Percentiles rank a stretch among this genome's conserved stretches.
These are phyloP conservation scores for Oreocharis arfaki DNA, from an alignment of 2,113 vertebrate species.

Conservation along the genomic window DNA sequence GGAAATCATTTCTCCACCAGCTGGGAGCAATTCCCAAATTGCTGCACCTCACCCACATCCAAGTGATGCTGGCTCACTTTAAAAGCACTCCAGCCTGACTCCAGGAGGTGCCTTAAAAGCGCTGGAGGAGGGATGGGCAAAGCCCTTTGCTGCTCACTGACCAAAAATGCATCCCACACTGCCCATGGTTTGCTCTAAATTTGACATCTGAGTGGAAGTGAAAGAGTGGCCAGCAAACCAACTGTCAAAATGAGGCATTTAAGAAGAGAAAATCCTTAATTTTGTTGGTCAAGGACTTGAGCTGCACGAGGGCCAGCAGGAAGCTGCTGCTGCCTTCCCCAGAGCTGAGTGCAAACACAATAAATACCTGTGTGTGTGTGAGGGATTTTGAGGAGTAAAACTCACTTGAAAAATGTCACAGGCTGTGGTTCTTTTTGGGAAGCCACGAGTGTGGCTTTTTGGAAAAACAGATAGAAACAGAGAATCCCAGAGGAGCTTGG, in stretches of 20 bases:
- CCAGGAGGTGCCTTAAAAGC: neutral
- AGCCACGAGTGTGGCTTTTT: neutral
- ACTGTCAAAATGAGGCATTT: neutral
- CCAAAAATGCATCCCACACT: neutral
- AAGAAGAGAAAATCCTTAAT: neutral
- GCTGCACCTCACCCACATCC: conserved; percentile 24
- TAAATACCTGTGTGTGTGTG: neutral
- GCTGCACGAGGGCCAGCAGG: neutral
- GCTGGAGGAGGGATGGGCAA: neutral
- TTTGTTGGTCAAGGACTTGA: neutral
- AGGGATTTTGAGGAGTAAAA: neutral
- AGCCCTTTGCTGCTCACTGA: neutral
- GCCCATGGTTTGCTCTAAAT: neutral
- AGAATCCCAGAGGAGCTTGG: neutral
- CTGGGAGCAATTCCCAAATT: conserved; percentile 51
- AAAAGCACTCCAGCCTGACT: neutral
- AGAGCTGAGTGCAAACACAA: neutral
- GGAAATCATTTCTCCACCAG: conserved; percentile 21
- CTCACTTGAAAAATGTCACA: neutral
- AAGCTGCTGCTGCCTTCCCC: neutral
- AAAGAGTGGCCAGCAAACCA: neutral
- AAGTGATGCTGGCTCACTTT: neutral
- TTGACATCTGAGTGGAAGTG: neutral
- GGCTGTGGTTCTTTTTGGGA: neutral
- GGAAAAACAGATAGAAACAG: rapidly evolving